Conservation (phyloP, 2,797 vertebrate genomes). For the Ptychobarbus kaznakovi region DNA sequence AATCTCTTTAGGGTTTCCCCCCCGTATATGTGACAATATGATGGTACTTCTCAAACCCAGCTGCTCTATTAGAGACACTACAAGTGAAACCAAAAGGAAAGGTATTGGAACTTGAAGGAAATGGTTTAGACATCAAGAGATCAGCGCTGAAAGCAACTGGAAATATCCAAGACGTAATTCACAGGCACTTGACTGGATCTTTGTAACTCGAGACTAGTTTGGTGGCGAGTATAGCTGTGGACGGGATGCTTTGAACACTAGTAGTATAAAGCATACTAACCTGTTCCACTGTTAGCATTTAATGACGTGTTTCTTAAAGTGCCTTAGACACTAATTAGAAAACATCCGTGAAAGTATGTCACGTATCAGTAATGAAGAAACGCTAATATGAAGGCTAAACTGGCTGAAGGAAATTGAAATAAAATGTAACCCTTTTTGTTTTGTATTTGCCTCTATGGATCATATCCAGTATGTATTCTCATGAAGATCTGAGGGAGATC, state of each 20-base stretch:
- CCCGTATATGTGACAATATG: constrained; percentile 18
- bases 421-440: constrained; percentile 56
- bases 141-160: constrained; percentile 27
- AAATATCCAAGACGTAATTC: neutral
- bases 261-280: constrained; percentile 47
- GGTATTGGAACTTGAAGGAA: constrained; percentile 1
- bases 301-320: constrained; percentile 87
- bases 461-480: constrained; percentile 76
- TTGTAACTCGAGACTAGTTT: neutral
- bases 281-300: constrained; percentile 52
- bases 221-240: neutral
- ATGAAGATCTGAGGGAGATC: constrained; percentile 78
- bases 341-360: constrained; percentile 76
- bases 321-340: constrained; percentile 97
- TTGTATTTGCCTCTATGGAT: constrained; percentile 82
- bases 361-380: constrained; percentile 56
- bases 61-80: constrained; percentile 28
- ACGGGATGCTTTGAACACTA: constrained; percentile 23
- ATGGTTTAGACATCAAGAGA: neutral
- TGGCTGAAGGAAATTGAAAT: constrained; percentile 51
- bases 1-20: constrained; percentile 5
- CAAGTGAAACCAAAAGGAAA: constrained; percentile 11
- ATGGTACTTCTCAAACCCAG: constrained; percentile 24
- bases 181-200: constrained; percentile 8
- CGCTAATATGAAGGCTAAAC: constrained; percentile 55